Evolutionary conservation across 37 sponge, comb jelly and placozoan species (phyloP), one percentile per base, ranked within the genome.

Genomic region (Theonella swinhoei): DNA sequence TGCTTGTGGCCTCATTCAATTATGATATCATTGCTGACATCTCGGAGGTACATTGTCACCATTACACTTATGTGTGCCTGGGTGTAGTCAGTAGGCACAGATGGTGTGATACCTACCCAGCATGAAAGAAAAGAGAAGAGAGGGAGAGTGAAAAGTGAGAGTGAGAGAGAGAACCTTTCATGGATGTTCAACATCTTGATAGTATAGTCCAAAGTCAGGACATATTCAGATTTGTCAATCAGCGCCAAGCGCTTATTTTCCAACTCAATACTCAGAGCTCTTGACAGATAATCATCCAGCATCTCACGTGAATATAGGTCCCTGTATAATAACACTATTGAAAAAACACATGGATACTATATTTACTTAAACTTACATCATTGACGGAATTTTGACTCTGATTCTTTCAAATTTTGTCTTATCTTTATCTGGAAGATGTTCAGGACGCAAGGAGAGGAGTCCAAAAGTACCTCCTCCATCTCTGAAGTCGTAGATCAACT

Each of bases 171-270:
- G n/a, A 35, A 47, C 20, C 90, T 65, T 77, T 90, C 90, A 70
- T 90, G 86, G 24, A 90, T 90, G 62, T 90, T 90, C 29, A 90
- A 38, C 90, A 90, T 90, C 80, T 90, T 94, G 32, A 95, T 67
- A 62, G 93, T 89, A 73, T 91, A 96, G 80, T 96, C 97, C 42
- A 91, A 78, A 0, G 97, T 96, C 7, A 96, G 85, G 31, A 96
- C 97, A 60, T 96, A 96, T 19, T 86, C 78, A 3, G 77, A 75
- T n/a, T 91, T 89, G 83, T 94, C 92, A 38, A 96, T 91, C 22
- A 61, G 63, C 23, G 73, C 39, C 41, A 96, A 73, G 19, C 81
- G 85, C 0, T 61, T 47, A 26, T 85, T 60, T 66, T 91, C 89
- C 61, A 88, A 35, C 42, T 88, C 39, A 1, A 93, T 43, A 64